Base-by-base conservation (phyloP, 2,888 invertebrate species). In the Dinocampus coccinellae region DNA sequence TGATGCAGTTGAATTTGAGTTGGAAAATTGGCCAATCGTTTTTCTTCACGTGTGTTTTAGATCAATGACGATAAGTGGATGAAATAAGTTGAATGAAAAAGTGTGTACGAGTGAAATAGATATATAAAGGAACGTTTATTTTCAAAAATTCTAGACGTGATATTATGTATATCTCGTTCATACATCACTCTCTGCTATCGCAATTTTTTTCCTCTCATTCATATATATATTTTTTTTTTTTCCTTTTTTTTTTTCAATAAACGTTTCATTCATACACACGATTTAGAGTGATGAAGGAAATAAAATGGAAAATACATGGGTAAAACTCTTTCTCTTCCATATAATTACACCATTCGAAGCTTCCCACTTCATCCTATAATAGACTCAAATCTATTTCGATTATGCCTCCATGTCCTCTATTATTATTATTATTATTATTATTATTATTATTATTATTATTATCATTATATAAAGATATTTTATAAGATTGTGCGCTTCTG, bases 1-100 rank as follows among this genome's bases (percentile, higher is more conserved):
- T 60, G 72, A 70, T 77, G 66, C 73, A 63, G 69, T 57, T 33
- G 57, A 63, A 69, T 42, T 69, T 29, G 53, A 69, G 62, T 34
- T 16, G 62, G 52, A 52, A 53, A 69, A 62, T 69, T 69, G 69
- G 69, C 69, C 53, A 61, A 69, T 53, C 53, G 69, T 53, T 62
- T 55, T n/a, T n/a, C n/a, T n/a, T n/a, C n/a, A n/a, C n/a, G 11
- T n/a, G 26, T 55, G 34, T 33, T 26, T 34, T 33, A 69, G 69
- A 69, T 69, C 69, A 69, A 69, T 69, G 69, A 24, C 69, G 33
- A 52, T 34, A 22, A 36, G 47, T 47, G 16, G 16, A 47, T 47
- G 47, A n/a, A 47, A 47, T 7, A 47, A n/a, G 9, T 16, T 7
- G 16, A 16, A 7, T 16, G 47, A 47, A 16, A 47, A 16, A n/a